phyloP scores from a whole-genome alignment of 1,140 invertebrate genomes.

The Papilio machaon region DNA sequence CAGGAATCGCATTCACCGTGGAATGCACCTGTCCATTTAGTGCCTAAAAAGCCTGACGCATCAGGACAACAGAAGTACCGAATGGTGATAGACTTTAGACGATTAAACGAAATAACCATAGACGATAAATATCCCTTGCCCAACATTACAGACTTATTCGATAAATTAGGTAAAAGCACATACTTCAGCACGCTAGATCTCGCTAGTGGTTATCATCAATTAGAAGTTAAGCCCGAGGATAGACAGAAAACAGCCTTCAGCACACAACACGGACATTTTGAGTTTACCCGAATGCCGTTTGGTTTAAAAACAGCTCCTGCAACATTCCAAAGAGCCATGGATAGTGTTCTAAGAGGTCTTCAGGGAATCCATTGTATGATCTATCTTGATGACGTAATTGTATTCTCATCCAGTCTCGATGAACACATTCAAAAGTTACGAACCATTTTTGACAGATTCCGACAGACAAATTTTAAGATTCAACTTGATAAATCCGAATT shows the following conservation, averaged over 20 bases:
- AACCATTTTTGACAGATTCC: too few relatives aligned
- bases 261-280: slow-evolving; percentile 41
- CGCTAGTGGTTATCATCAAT: slow-evolving; percentile 45
- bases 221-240: slow-evolving; percentile 39
- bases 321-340: slow-evolving; percentile 44
- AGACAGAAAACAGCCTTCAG: slow-evolving; percentile 41
- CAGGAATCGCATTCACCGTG: slow-evolving; percentile 39
- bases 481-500: too few relatives aligned
- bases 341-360: slow-evolving; percentile 44
- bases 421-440: slow-evolving; percentile 41
- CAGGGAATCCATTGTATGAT: slow-evolving; percentile 43
- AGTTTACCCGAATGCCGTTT: slow-evolving; percentile 44
- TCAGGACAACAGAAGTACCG: slow-evolving; percentile 40
- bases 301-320: slow-evolving; percentile 45
- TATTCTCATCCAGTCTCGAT: slow-evolving; percentile 41
- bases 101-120: slow-evolving; percentile 43
- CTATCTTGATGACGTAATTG: slow-evolving; percentile 48
- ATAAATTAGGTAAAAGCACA: slow-evolving; percentile 42
- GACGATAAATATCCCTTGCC: slow-evolving; percentile 44
- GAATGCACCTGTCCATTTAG: slow-evolving; percentile 42
- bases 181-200: slow-evolving; percentile 44
- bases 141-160: slow-evolving; percentile 43
- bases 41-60: slow-evolving; percentile 42
- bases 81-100: slow-evolving; percentile 43
- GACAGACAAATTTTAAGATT: too few relatives aligned